Evolutionary conservation across 1,140 invertebrate genomes (phyloP).

Genomic region (Nylanderia fulva): DNA sequence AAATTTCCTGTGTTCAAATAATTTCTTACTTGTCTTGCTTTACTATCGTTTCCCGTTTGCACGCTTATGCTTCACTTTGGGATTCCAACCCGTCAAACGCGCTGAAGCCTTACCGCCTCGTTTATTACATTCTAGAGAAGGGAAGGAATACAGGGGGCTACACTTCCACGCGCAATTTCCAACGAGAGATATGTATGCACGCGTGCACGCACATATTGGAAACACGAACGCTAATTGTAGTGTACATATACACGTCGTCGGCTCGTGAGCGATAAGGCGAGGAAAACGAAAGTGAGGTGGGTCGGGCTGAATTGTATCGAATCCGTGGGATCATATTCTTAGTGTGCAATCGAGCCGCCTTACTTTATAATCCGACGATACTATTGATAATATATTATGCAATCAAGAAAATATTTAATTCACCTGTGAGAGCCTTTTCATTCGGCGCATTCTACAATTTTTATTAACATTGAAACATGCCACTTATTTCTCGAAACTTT

Average conservation of each 20-base stretch:
- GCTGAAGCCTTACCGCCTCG: not conserved
- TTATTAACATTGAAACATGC: conserved; percentile 13
- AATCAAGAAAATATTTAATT: conserved; percentile 25
- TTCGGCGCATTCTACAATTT: not conserved
- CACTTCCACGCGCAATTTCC: conserved; percentile 17
- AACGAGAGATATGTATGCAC: not conserved
- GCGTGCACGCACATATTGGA: not conserved
- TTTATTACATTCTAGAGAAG: conserved; percentile 24
- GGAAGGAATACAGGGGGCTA: conserved; percentile 5
- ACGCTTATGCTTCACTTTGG: conserved; percentile 10
- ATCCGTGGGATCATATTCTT: conserved; percentile 73
- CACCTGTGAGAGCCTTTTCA: conserved; percentile 13
- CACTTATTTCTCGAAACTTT: conserved; percentile 19
- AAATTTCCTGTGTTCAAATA: conserved; percentile 2
- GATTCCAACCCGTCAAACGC: conserved; percentile 36
- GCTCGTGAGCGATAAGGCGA: conserved; percentile 55
- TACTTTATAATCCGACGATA: conserved; percentile 37
- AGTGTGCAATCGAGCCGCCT: conserved; percentile 65
- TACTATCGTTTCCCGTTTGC: not conserved
- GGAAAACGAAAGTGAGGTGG: conserved; percentile 69
- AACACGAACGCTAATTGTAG: not conserved
- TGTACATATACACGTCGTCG: conserved; percentile 16
- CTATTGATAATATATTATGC: not conserved
- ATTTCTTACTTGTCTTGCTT: not conserved
- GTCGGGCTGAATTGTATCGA: conserved; percentile 67